These are phyloP conservation scores for Latrodectus elegans DNA, from an alignment of 2,888 invertebrate genomes.

Conservation along the genomic window DNA sequence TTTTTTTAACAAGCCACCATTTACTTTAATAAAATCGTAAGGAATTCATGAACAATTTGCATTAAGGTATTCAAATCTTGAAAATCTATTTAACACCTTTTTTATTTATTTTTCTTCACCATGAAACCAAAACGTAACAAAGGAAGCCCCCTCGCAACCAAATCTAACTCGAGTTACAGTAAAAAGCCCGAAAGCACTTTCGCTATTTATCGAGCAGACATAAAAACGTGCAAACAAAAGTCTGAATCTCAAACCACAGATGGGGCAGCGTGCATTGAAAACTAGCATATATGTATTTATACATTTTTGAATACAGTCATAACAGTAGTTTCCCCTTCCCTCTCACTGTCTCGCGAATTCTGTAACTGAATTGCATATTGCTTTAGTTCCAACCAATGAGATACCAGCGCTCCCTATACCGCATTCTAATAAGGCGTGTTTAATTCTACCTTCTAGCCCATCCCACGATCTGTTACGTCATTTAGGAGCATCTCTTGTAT, in stretches of 20 bases:
- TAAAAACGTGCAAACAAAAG: constrained; percentile 26
- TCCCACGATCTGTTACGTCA: constrained; percentile 66
- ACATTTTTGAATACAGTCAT: constrained; percentile 28
- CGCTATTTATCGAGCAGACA: constrained; percentile 29
- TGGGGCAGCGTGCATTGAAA: constrained; percentile 16
- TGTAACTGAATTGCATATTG: constrained; percentile 56
- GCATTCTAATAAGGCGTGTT: constrained; percentile 68
- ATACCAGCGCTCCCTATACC: constrained; percentile 32
- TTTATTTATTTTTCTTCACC: background rate
- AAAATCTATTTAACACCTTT: background rate
- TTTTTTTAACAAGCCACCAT: no score
- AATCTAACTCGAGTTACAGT: background rate
- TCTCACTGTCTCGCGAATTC: constrained; percentile 7
- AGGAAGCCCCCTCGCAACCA: background rate
- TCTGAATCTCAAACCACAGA: background rate
- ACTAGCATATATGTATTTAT: constrained; percentile 26
- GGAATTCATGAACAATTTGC: background rate
- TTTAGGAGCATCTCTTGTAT: constrained; percentile 52
- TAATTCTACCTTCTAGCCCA: constrained; percentile 64
- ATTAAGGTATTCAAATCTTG: background rate
- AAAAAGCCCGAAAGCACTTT: constrained; percentile 21
- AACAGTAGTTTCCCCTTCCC: background rate
- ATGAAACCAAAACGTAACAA: background rate
- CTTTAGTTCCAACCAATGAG: constrained; percentile 62
- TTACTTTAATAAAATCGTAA: no score